Base-by-base conservation (phyloP, 2,888 invertebrate species). In the Rugalucina vietnamica region DNA sequence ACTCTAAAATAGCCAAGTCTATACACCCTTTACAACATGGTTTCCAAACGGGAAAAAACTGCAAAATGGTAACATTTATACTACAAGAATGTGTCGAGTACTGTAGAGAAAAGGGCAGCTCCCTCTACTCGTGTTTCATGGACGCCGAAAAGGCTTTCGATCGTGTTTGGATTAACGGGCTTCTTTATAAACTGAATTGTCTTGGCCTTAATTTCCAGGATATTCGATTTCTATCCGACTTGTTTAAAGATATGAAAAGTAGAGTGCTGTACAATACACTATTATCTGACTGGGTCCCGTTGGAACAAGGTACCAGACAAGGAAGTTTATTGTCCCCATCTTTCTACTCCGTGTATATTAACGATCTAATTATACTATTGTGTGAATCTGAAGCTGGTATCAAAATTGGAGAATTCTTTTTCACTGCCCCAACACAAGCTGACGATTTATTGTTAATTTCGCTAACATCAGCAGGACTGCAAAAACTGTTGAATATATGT, bases 1-100 rank as follows among this genome's bases (percentile, higher is more conserved):
- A 57, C 4, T 21, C 54, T 10, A 49, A 32, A 34, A 14, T 75
- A 54, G 2, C 5, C 29, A n/a, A 50, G 1, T 54, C 29, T 2
- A 32, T 75, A 54, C 24, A 75, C 34, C 77, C 70, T 10, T 37
- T 77, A 43, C 77, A 77, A 43, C 69, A 77, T n/a, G 77, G 69
- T 21, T 77, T 77, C 65, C 77, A 77, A 32, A 69, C 43, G 32
- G 49, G 49, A 10, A 77, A 77, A 32, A 34, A 29, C 24, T 69
- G 5, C 21, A 77, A 77, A 70, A 37, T 43, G 39, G 37, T 37
- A n/a, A 65, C 77, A 4, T 77, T 49, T 24, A 49, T 77, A 1
- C 43, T 43, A 3, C 77, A 77, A 34, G 77, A 77, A 49, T n/a
- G 43, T 4, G 21, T 43, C 3, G 49, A 77, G 24, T 77, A 50